phyloP scores from a whole-genome alignment of 2,113 vertebrate species.

The Campylorhamphus procurvoides region DNA sequence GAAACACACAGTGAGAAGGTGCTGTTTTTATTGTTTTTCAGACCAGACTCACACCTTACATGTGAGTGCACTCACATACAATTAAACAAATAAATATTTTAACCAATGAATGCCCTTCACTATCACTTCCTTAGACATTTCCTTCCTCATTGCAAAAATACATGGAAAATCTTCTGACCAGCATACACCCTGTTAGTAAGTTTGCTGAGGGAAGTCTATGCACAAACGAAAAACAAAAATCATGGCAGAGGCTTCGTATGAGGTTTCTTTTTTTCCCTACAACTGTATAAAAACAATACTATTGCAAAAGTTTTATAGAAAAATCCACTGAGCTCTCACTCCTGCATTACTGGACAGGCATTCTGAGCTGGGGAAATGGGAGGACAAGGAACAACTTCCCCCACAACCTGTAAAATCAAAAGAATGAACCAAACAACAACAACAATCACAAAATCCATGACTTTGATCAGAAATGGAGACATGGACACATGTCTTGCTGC shows the following conservation, averaged over 20 bases:
- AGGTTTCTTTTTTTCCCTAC: accelerated
- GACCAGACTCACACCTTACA: background rate
- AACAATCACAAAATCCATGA: background rate
- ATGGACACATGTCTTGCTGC: background rate
- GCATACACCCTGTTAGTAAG: background rate
- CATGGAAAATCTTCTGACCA: background rate
- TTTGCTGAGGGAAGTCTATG: background rate
- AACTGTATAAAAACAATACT: background rate
- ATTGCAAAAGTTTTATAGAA: background rate
- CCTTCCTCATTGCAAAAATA: background rate
- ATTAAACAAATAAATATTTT: background rate
- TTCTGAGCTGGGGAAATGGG: background rate
- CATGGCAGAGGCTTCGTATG: background rate
- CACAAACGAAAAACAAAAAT: background rate
- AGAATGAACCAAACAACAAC: background rate
- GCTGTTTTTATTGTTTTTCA: background rate
- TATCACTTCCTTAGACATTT: background rate
- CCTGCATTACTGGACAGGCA: background rate
- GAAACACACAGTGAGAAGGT: background rate
- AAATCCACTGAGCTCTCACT: background rate
- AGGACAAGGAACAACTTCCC: background rate
- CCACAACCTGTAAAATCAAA: background rate
- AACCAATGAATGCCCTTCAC: background rate
- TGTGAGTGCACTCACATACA: background rate
- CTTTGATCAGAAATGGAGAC: background rate